A percentile compares a stretch with the other conserved stretches of the same genome.
phyloP scores from a whole-genome alignment of 2,888 invertebrate genomes.

The Andrena praecox region DNA sequence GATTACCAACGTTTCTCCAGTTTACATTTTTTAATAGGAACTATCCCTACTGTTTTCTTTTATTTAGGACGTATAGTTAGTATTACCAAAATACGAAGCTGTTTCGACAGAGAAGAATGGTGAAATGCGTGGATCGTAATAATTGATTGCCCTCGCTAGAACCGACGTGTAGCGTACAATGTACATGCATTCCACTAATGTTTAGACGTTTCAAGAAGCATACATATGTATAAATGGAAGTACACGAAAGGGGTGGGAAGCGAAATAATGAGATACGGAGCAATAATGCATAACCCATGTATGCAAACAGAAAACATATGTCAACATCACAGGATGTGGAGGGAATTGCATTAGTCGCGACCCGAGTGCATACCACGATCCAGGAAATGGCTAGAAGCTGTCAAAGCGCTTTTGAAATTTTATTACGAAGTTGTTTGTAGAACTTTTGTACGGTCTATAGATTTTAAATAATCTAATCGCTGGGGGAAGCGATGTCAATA shows the following conservation, averaged over 20 bases:
- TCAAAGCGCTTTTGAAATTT: conserved; percentile 10
- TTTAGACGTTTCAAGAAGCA: conserved; percentile 17
- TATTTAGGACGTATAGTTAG: neutral
- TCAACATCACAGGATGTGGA: conserved; percentile 19
- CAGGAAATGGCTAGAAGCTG: neutral
- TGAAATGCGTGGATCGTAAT: neutral
- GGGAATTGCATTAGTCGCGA: conserved; percentile 27
- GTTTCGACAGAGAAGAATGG: neutral
- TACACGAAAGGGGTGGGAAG: conserved; percentile 32
- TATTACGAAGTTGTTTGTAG: neutral
- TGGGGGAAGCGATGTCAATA: neutral
- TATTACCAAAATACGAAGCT: neutral
- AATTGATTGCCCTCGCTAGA: conserved; percentile 22
- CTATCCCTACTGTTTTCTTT: too few relatives aligned
- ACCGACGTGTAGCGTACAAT: neutral
- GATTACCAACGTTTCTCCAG: too few relatives aligned
- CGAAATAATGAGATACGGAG: conserved; percentile 40
- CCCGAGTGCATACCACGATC: conserved; percentile 9
- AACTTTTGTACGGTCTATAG: neutral
- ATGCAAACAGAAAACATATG: conserved; percentile 32
- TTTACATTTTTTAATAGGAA: too few relatives aligned
- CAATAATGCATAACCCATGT: conserved; percentile 34
- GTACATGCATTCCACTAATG: neutral
- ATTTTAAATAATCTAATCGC: neutral
- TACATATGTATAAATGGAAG: conserved; percentile 11